A percentile compares a stretch with the other conserved stretches of the same genome.
These are phyloP conservation scores for Acinonyx jubatus DNA, from an alignment of 2,113 vertebrate genomes.

Conservation along the genomic window DNA sequence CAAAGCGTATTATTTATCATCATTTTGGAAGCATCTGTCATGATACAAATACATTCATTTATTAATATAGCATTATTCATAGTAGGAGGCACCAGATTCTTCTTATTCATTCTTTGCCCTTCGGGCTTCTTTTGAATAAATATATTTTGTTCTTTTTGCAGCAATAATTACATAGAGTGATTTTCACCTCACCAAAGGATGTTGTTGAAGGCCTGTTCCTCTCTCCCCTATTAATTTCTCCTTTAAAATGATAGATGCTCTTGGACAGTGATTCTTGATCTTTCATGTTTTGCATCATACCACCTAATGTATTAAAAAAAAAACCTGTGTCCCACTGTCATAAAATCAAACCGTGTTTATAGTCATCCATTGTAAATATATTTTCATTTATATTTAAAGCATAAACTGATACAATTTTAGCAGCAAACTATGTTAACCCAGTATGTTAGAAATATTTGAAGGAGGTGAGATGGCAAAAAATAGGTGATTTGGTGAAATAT, in stretches of 20 bases:
- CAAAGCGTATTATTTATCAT: background rate
- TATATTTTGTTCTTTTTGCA: background rate
- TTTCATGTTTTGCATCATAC: background rate
- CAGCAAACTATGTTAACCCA: background rate
- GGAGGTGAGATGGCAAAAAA: background rate
- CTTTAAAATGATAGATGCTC: background rate
- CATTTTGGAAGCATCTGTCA: background rate
- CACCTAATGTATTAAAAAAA: background rate
- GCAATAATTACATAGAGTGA: background rate
- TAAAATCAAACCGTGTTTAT: background rate
- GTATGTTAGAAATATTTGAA: background rate
- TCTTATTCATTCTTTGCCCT: background rate
- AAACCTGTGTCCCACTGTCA: background rate
- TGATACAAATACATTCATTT: conserved; percentile 2
- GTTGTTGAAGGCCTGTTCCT: background rate
- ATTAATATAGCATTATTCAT: background rate
- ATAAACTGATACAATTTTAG: background rate
- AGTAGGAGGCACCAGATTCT: background rate
- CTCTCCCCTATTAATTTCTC: background rate
- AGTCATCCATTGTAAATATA: background rate
- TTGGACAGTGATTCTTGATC: background rate
- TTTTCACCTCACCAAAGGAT: background rate
- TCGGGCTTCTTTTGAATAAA: background rate
- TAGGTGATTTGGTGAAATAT: background rate
- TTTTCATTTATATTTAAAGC: background rate